Evolutionary conservation across 2,113 vertebrate species (phyloP), one percentile per base, ranked within the genome.

Genomic region (Procapra przewalskii): DNA sequence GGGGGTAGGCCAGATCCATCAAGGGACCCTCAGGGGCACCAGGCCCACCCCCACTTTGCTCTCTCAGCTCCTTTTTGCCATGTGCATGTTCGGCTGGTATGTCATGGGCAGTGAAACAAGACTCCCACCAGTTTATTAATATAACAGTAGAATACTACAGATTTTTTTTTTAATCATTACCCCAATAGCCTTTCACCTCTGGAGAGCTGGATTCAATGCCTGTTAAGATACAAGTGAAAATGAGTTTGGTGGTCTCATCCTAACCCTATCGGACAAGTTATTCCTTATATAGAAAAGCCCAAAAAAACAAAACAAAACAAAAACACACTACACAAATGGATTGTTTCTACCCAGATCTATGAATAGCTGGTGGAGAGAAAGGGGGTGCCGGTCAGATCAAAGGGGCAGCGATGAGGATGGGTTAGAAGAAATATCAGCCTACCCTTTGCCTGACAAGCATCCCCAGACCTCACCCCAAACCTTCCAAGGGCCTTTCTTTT

Each of bases 181-280:
- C 99, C 99, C 99, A 99, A 99, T 99, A 99, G 98, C 99, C 98
- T 99, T 99, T 99, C 98, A 99, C 99, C 98, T 99, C 99, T 98
- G 99, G 98, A 99, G 99, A 99, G 99, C 99, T 99, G 99, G 99
- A 99, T 98, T 99, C 99, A 99, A 99, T 29, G 98, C 99, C 99
- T 99, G 99, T 99, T 98, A 99, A 99, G 98, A 99, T 99, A 99
- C 98, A 99, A 99, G 99, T 97, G 98, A 99, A 98, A 99, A 98
- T 99, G 98, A 99, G 99, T 99, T 98, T 60, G 98, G 98, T 98
- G 96, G 98, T 97, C 98, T 98, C 98, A 90, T 97, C 97, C 91
- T 98, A 98, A 96, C 98, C 98, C 98, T 98, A 97, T 96, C 31
- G 98, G 98, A 91, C 97, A 97, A 97, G 97, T 98, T 97, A 99